phyloP scores from a whole-genome alignment of 2,797 vertebrate species.

The Hemibagrus guttatus region DNA sequence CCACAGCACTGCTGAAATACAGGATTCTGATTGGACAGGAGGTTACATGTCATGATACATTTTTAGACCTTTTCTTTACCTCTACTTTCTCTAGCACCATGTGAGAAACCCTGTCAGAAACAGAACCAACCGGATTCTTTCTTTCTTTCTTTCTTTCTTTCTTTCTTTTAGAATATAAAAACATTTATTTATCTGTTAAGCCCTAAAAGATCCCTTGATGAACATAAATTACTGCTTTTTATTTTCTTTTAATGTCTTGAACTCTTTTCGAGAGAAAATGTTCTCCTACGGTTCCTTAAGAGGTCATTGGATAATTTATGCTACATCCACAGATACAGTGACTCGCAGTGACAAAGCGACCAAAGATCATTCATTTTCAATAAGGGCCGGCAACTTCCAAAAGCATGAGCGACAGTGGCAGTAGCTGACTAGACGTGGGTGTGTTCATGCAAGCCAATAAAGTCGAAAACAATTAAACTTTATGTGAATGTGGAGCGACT shows the following conservation, averaged over 20 bases:
- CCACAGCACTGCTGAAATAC: not conserved
- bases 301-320: not conserved
- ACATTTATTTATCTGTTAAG: not conserved
- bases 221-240: no score
- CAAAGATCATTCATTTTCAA: no score
- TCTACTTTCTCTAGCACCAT: not conserved
- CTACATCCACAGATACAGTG: not conserved
- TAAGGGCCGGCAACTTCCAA: no score
- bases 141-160: no score
- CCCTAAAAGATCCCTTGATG: no score
- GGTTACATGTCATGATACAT: not conserved
- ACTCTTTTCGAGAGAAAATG: not conserved
- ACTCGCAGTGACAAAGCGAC: no score
- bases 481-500: no score
- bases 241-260: not conserved
- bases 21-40: not conserved
- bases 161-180: not conserved
- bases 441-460: no score
- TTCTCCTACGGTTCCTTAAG: not conserved
- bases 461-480: no score
- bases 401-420: no score
- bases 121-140: not conserved
- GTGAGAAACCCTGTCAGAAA: not conserved
- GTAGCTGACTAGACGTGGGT: no score
- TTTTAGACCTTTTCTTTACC: not conserved